phyloP scores from a whole-genome alignment of 2,113 vertebrate genomes.

The Ariopsis seemanni region DNA sequence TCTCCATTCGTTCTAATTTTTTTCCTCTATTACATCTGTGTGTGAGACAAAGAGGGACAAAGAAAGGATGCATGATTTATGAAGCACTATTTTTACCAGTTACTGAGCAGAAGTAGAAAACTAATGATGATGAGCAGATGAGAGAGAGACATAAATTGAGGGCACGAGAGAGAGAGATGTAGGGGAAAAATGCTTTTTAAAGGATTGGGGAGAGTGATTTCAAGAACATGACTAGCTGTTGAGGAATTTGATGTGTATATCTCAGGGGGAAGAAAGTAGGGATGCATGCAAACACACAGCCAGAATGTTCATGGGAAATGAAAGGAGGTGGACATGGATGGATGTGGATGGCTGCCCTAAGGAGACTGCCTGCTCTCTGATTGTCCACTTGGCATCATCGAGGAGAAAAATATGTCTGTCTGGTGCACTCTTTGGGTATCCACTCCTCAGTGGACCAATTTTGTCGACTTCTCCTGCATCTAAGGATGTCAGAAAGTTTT shows the following conservation, averaged over 20 bases:
- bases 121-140: conserved; percentile 41
- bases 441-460: background rate
- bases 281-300: background rate
- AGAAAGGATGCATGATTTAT: conserved; percentile 79
- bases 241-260: conserved; percentile 2
- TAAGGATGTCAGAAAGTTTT: conserved; percentile 16
- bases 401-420: conserved; percentile 19
- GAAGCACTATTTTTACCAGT: conserved; percentile 82
- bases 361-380: background rate
- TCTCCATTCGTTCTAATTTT: conserved; percentile 11
- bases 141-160: conserved; percentile 49
- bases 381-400: background rate
- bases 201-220: conserved; percentile 23
- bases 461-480: background rate
- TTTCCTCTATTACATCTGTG: conserved; percentile 34
- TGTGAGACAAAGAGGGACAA: conserved; percentile 39
- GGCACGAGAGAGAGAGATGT: conserved; percentile 45
- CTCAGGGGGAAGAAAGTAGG: background rate
- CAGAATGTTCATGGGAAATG: background rate
- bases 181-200: conserved; percentile 40
- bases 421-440: background rate
- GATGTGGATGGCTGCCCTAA: conserved; percentile 1
- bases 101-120: conserved; percentile 67
- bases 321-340: background rate
- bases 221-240: background rate